A percentile compares a stretch with the other conserved stretches of the same genome.
phyloP scores from a whole-genome alignment of 2,113 vertebrate genomes.

The Engystomops pustulosus region DNA sequence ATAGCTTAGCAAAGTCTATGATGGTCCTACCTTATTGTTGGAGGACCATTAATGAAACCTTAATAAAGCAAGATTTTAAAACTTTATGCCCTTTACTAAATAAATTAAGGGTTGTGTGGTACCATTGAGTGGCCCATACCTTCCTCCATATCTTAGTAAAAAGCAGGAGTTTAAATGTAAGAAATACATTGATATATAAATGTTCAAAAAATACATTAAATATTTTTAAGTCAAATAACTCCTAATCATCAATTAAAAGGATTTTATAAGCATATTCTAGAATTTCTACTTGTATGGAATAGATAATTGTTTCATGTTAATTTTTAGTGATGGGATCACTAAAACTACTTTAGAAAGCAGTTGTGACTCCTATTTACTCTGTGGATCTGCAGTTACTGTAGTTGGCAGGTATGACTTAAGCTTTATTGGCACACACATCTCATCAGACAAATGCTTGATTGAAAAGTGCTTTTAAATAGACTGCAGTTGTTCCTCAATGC shows the following conservation, averaged over 20 bases:
- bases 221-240: not conserved
- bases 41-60: too few species aligned
- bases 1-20: too few species aligned
- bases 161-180: too few species aligned
- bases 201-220: not conserved
- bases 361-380: constrained; percentile 8
- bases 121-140: too few species aligned
- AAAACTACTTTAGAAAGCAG: not conserved
- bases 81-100: too few species aligned
- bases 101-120: too few species aligned
- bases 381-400: constrained; percentile 19
- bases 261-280: not conserved
- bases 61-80: too few species aligned
- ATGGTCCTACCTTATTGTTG: too few species aligned
- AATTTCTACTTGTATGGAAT: not conserved
- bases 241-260: not conserved
- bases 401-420: constrained; percentile 47
- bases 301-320: not conserved
- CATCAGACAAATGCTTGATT: constrained; percentile 52
- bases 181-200: not conserved
- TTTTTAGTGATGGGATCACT: constrained; percentile 4
- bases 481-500: constrained; percentile 48
- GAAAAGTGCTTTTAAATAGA: constrained; percentile 56
- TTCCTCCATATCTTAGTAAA: too few species aligned
- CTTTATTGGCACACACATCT: constrained; percentile 48